Evolutionary conservation across 2,797 vertebrate genomes (phyloP).

Genomic region (Microctenopoma steveboyesi): DNA sequence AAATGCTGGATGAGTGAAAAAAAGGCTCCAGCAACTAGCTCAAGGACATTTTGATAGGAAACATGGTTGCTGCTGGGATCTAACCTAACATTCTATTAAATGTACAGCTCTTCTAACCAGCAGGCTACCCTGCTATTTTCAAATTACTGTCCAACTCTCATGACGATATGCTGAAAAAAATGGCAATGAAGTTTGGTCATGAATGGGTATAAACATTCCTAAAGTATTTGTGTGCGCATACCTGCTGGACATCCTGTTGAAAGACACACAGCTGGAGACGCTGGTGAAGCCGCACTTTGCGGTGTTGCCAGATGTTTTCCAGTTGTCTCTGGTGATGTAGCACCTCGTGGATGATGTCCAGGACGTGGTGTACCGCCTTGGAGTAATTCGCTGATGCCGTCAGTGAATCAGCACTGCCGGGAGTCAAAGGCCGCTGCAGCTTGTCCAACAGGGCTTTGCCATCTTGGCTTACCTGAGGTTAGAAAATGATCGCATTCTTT

Average conservation of each 20-base stretch:
- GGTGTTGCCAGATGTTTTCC: constrained; percentile 98
- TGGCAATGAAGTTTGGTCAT: constrained; percentile 17
- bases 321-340: constrained; percentile 96
- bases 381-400: constrained; percentile 96
- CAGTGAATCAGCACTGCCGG: constrained; percentile 92
- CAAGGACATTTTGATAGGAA: constrained; percentile 58
- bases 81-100: constrained; percentile 65
- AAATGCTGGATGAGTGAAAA: constrained; percentile 26
- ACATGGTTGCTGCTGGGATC: constrained; percentile 53
- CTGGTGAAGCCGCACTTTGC: constrained; percentile 96
- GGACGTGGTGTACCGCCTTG: constrained; percentile 95
- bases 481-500: background rate
- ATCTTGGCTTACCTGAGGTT: constrained; percentile 93
- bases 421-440: constrained; percentile 94
- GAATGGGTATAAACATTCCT: background rate
- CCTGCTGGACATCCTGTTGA: constrained; percentile 98
- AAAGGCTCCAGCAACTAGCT: constrained; percentile 36
- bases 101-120: constrained; percentile 49
- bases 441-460: constrained; percentile 96
- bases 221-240: constrained; percentile 45
- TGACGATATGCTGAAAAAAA: constrained; percentile 25
- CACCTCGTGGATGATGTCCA: constrained; percentile 96
- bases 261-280: constrained; percentile 91
- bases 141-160: constrained; percentile 49
- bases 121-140: constrained; percentile 57